Conservation (phyloP, 1,140 invertebrate species). For the Drosophila ohnishii region DNA sequence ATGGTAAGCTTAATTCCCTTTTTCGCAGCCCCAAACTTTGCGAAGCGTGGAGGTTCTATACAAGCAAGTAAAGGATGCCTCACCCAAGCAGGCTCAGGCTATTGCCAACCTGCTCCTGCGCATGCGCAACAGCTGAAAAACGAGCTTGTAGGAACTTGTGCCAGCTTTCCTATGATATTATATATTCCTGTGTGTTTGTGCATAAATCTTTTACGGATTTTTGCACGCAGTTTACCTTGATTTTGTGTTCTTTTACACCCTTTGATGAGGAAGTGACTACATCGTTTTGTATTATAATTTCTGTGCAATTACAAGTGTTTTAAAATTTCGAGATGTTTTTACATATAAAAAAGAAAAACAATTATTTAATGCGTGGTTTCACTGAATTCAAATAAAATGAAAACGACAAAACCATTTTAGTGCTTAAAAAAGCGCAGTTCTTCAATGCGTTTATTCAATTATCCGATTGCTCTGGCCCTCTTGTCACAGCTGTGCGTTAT, state of each 20-base stretch:
- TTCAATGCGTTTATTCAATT: slow-evolving; percentile 57
- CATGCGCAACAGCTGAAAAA: slow-evolving; percentile 65
- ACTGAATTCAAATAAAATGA: slow-evolving; percentile 8
- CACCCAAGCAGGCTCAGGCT: slow-evolving; percentile 55
- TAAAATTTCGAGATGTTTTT: slow-evolving; percentile 9
- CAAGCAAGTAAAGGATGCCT: slow-evolving; percentile 60
- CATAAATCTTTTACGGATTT: slow-evolving; percentile 45
- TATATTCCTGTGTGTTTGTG: slow-evolving; percentile 7
- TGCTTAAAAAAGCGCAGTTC: slow-evolving; percentile 54
- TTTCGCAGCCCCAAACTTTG: slow-evolving; percentile 56
- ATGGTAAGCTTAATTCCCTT: background rate
- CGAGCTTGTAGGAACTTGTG: slow-evolving; percentile 14
- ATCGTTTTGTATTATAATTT: slow-evolving; percentile 36
- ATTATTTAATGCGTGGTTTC: slow-evolving; percentile 14
- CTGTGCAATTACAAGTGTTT: slow-evolving; percentile 41
- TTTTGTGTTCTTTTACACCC: slow-evolving; percentile 16
- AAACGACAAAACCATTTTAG: slow-evolving; percentile 9
- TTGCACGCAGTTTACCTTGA: slow-evolving; percentile 2
- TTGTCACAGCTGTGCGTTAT: slow-evolving; percentile 61
- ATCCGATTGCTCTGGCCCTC: slow-evolving; percentile 53
- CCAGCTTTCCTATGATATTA: slow-evolving; percentile 29
- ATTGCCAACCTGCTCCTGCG: slow-evolving; percentile 69
- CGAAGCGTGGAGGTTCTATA: slow-evolving; percentile 65
- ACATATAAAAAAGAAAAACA: slow-evolving; percentile 12
- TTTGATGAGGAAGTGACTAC: slow-evolving; percentile 25